phyloP scores from a whole-genome alignment of 2,888 invertebrate genomes.

The Anarsia innoxiella region DNA sequence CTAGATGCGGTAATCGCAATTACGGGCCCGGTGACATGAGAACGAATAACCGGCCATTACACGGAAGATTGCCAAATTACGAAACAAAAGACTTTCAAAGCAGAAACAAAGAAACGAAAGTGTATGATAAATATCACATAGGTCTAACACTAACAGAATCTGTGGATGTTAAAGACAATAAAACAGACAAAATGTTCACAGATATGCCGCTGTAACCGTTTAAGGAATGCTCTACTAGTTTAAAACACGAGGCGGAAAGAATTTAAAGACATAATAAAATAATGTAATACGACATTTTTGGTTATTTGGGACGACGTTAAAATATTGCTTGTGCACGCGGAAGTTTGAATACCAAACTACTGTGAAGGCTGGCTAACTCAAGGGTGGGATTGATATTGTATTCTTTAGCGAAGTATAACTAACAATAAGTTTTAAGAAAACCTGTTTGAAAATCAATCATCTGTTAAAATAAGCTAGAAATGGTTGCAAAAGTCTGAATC shows the following conservation, averaged over 20 bases:
- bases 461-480: no score
- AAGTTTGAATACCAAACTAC: constrained; percentile 37
- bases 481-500: constrained; percentile 18
- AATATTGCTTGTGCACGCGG: constrained; percentile 30
- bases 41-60: constrained; percentile 45
- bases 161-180: no score
- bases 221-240: constrained; percentile 20
- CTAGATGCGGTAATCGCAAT: constrained; percentile 51
- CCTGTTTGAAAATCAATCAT: no score
- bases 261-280: constrained; percentile 20
- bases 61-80: constrained; percentile 61
- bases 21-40: constrained; percentile 48
- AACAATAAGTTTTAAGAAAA: no score
- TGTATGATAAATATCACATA: constrained; percentile 44
- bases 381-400: constrained; percentile 47
- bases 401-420: constrained; percentile 28
- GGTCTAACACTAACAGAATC: constrained; percentile 16
- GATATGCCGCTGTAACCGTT: constrained; percentile 18
- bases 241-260: no score
- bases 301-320: constrained; percentile 27
- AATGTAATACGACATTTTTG: constrained; percentile 30
- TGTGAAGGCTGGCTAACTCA: constrained; percentile 45
- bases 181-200: constrained; percentile 15
- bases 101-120: constrained; percentile 57
- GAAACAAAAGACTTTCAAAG: constrained; percentile 66